These are phyloP conservation scores for Nematolebias whitei DNA, from an alignment of 2,113 vertebrate genomes.

Conservation along the genomic window DNA sequence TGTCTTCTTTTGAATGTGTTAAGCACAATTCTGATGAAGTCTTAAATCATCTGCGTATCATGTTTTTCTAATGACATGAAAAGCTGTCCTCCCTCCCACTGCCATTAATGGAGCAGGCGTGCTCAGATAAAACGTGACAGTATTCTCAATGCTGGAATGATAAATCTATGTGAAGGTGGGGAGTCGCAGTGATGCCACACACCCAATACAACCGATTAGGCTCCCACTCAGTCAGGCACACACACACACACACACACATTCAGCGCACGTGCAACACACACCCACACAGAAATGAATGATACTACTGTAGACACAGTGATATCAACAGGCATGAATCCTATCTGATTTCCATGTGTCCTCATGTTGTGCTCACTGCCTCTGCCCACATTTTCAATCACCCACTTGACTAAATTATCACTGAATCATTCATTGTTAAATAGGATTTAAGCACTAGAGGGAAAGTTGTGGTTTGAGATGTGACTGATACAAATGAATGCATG, in stretches of 20 bases:
- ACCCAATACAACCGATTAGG: constrained; percentile 50
- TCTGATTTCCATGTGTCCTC: constrained; percentile 52
- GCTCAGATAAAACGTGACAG: constrained; percentile 65
- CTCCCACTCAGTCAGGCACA: constrained; percentile 33
- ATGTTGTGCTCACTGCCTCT: constrained; percentile 28
- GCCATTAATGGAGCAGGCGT: constrained; percentile 68
- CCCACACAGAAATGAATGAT: constrained; percentile 5
- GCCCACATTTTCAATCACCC: constrained; percentile 44
- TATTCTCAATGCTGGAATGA: constrained; percentile 60
- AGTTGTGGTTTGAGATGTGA: constrained; percentile 55
- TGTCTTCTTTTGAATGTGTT: constrained; percentile 46
- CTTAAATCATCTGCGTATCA: constrained; percentile 67
- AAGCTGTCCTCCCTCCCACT: constrained; percentile 56
- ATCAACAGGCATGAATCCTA: constrained; percentile 40
- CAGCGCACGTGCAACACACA: not conserved
- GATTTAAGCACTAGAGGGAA: constrained; percentile 68
- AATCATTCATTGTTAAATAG: constrained; percentile 72
- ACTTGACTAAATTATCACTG: constrained; percentile 52
- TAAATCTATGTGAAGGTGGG: constrained; percentile 60
- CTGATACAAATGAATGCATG: constrained; percentile 52
- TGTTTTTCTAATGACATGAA: constrained; percentile 73
- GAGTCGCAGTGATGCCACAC: constrained; percentile 32
- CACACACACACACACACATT: constrained; percentile 1
- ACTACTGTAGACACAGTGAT: not conserved
- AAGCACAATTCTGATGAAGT: constrained; percentile 43